Evolutionary conservation across 2,888 invertebrate genomes (phyloP).

Genomic region (Crepidodera aurea): DNA sequence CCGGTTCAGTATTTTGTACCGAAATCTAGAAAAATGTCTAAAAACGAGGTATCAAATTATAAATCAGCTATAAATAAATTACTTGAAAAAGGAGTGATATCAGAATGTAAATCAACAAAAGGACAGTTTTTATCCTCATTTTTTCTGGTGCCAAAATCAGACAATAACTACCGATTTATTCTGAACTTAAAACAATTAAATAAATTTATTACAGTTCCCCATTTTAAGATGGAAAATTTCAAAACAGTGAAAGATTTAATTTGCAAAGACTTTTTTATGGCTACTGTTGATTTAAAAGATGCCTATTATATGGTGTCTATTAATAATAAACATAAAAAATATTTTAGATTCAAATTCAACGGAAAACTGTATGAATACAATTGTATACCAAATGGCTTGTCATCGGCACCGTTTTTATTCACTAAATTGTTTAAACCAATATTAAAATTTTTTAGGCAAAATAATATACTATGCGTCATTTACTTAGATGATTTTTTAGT

Average conservation of each 20-base stretch:
- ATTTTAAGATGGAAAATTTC: conserved; percentile 48
- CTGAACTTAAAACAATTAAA: conserved; percentile 44
- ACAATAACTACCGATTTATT: conserved; percentile 41
- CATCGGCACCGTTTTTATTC: conserved; percentile 42
- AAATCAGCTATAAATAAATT: too few species aligned
- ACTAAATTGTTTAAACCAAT: conserved; percentile 47
- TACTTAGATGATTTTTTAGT: conserved; percentile 43
- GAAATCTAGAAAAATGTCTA: too few species aligned
- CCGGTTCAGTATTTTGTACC: too few species aligned
- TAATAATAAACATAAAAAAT: conserved; percentile 39
- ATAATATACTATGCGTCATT: conserved; percentile 32
- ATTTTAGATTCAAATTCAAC: conserved; percentile 41
- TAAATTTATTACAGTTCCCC: conserved; percentile 32
- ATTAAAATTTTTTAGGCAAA: conserved; percentile 27
- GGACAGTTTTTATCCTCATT: conserved; percentile 40
- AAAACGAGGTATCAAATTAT: too few species aligned
- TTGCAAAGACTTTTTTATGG: conserved; percentile 27
- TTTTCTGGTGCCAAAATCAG: conserved; percentile 41
- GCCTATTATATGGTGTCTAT: conserved; percentile 45
- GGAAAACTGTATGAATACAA: conserved; percentile 41
- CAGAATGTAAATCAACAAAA: conserved; percentile 2
- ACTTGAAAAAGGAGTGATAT: conserved; percentile 8
- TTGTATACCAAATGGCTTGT: conserved; percentile 44
- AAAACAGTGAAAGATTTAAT: conserved; percentile 41
- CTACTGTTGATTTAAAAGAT: conserved; percentile 38